phyloP scores from a whole-genome alignment of 1,140 invertebrate species.

The Drosophila biarmipes region DNA sequence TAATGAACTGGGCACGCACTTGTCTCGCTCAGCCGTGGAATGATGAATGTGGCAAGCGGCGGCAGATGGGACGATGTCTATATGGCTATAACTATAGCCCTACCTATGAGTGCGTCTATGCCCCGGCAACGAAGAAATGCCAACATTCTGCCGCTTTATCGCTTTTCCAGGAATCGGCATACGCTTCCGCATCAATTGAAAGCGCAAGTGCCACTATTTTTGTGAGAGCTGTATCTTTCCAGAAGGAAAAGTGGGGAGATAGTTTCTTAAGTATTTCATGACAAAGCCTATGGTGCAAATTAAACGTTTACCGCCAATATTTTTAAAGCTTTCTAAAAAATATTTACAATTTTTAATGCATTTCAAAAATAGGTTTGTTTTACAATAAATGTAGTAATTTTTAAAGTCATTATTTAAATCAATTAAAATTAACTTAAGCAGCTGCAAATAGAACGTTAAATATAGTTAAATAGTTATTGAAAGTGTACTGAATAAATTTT shows the following conservation, averaged over 20 bases:
- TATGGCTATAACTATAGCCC: slow-evolving; percentile 32
- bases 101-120: slow-evolving; percentile 18
- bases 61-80: slow-evolving; percentile 41
- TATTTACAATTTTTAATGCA: too few relatives aligned
- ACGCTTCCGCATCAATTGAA: slow-evolving; percentile 76
- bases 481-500: slow-evolving; percentile 8
- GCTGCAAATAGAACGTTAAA: background rate
- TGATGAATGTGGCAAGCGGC: slow-evolving; percentile 68
- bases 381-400: too few relatives aligned
- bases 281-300: background rate
- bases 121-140: slow-evolving; percentile 37
- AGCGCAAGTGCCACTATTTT: slow-evolving; percentile 43
- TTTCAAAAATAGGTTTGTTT: too few relatives aligned
- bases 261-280: background rate
- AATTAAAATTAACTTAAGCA: too few relatives aligned
- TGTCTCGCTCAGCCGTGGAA: slow-evolving; percentile 77
- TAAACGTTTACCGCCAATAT: too few relatives aligned
- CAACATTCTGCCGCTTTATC: slow-evolving; percentile 62
- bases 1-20: slow-evolving; percentile 83
- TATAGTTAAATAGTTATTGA: background rate
- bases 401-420: too few relatives aligned
- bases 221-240: background rate
- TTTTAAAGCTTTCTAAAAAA: too few relatives aligned
- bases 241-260: background rate
- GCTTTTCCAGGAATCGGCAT: slow-evolving; percentile 71